Percentiles rank a stretch among this genome's conserved stretches.
Conservation (phyloP, 2,888 invertebrate genomes). For the Electrophaes corylata region DNA sequence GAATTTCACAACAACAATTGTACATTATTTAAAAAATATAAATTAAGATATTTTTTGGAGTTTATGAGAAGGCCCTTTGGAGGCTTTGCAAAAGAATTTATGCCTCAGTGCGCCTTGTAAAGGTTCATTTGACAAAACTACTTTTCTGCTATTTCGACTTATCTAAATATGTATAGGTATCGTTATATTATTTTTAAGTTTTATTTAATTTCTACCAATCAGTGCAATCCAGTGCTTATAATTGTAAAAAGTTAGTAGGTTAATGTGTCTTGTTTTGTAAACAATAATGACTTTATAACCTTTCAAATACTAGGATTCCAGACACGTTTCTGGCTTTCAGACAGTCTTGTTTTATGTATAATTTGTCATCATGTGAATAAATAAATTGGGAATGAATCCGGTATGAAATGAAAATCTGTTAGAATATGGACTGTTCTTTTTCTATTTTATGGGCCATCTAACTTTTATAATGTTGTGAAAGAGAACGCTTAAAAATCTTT, state of each 20-base stretch:
- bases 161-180: conserved; percentile 6
- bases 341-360: too few relatives aligned
- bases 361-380: too few relatives aligned
- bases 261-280: neutral
- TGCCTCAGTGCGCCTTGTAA: neutral
- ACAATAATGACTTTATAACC: neutral
- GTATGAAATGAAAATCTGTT: neutral
- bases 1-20: neutral
- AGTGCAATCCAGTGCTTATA: conserved; percentile 24
- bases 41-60: too few relatives aligned
- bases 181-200: conserved; percentile 20
- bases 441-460: neutral
- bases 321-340: neutral
- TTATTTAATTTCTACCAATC: conserved; percentile 6
- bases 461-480: neutral
- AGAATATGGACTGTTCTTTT: neutral
- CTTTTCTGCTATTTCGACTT: conserved; percentile 4
- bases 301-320: neutral
- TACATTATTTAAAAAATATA: too few relatives aligned
- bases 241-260: neutral
- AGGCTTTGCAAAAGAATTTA: neutral
- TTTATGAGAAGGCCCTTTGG: neutral
- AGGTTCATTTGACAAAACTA: neutral
- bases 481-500: neutral
- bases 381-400: too few relatives aligned